Evolutionary conservation across 2,797 vertebrate species (phyloP).

Genomic region (Acrocephalus scirpaceus): DNA sequence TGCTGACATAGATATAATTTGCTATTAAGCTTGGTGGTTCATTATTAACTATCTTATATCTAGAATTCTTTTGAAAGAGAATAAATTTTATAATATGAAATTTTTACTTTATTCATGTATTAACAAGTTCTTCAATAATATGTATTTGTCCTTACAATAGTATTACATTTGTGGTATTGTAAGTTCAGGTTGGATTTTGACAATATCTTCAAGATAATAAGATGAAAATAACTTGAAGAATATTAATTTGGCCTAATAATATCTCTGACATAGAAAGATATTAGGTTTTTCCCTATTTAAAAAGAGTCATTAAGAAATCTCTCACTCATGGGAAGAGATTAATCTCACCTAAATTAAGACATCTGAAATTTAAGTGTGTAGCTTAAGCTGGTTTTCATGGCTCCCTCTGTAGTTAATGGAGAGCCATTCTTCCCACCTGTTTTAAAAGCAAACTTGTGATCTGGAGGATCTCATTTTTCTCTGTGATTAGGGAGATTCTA

Average conservation of each 20-base stretch:
- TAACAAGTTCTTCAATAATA: neutral
- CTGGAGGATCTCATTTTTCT: neutral
- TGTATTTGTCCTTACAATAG: rapidly evolving
- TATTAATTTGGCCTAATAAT: neutral
- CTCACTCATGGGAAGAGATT: neutral
- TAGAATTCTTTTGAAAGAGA: neutral
- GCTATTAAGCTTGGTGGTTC: neutral
- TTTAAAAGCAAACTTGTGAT: neutral
- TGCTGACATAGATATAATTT: neutral
- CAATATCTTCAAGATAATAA: neutral
- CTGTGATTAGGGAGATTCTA: neutral
- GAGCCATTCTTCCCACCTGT: neutral
- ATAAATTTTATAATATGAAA: neutral
- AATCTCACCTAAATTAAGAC: neutral
- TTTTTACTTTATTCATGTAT: neutral
- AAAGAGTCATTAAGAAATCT: neutral
- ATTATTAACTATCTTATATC: neutral
- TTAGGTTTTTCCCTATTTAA: neutral
- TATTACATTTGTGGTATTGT: neutral
- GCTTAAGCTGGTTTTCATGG: neutral
- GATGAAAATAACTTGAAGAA: neutral
- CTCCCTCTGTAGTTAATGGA: neutral
- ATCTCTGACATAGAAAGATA: neutral
- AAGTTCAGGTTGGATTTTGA: neutral
- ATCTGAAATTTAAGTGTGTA: neutral